Evolutionary conservation across 2,797 vertebrate species (phyloP), one percentile per base, ranked within the genome.

Genomic region (Parotocinclus haroldoi): DNA sequence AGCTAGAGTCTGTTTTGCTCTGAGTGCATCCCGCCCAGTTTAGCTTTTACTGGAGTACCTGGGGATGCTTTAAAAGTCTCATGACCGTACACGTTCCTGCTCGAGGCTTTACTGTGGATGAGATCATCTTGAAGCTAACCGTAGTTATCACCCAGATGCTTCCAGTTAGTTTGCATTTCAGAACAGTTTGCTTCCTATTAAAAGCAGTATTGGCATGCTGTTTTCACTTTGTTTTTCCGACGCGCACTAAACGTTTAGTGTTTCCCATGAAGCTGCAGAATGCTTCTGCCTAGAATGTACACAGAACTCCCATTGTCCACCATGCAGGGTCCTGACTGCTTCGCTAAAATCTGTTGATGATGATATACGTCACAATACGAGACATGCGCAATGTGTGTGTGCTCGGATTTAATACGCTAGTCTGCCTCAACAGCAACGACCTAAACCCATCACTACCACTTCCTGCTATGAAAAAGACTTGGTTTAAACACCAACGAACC

Each of bases 321-420:
- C 18, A 36, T 54, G 58, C 69, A 60, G 66, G 50, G 57, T 51
- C 42, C 49, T 51, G 66, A 55, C 36, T 49, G 65, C 39, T 58
- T 68, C 62, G 38, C 18, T 39, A 46, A 4, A n/a, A 8, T 58
- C 8, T 27, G 27, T 27, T 27, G 5, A 27, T 27, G 5, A 27
- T 27, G 27, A 27, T 27, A 27, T 27, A 27, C 27, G 5, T 27
- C 5, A 27, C 27, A 27, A 27, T 27, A n/a, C n/a, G n/a, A n/a
- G n/a, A n/a, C n/a, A n/a, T n/a, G n/a, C n/a, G n/a, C n/a, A n/a
- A n/a, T n/a, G n/a, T n/a, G n/a, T n/a, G n/a, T n/a, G n/a, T n/a
- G n/a, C n/a, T n/a, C n/a, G n/a, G n/a, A n/a, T n/a, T n/a, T n/a
- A n/a, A n/a, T n/a, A 2, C 5, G 27, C 27, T 27, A 27, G 27